Evolutionary conservation across 2,113 vertebrate species (phyloP).

Genomic region (Ceuthmochares aereus): DNA sequence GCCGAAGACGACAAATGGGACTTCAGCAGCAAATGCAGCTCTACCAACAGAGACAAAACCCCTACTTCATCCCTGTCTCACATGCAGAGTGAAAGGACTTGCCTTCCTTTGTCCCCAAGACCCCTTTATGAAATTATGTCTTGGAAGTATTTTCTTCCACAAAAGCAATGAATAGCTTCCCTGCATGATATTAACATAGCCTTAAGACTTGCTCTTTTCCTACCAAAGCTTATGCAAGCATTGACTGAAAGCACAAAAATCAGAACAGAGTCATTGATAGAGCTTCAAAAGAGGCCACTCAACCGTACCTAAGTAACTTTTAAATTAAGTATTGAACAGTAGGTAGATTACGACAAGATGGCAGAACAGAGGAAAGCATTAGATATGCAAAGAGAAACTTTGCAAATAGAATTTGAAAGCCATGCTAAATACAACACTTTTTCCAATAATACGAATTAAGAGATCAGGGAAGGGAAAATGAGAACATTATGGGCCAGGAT

Average conservation of each 20-base stretch:
- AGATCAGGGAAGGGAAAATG: constrained; percentile 42
- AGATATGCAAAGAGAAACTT: constrained; percentile 36
- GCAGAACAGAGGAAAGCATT: constrained; percentile 8
- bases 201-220: constrained; percentile 21
- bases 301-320: constrained; percentile 12
- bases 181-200: not conserved
- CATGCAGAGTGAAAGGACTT: constrained; percentile 11
- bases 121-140: not conserved
- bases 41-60: not conserved
- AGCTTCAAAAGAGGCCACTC: constrained; percentile 40
- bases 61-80: not conserved
- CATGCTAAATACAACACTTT: constrained; percentile 5
- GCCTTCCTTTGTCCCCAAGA: not conserved
- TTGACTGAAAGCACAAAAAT: constrained; percentile 32
- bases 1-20: not conserved
- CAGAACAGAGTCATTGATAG: not conserved
- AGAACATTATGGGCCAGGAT: constrained; percentile 8
- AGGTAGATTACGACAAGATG: constrained; percentile 27
- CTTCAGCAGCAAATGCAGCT: constrained; percentile 31
- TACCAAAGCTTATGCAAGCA: constrained; percentile 21
- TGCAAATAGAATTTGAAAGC: constrained; percentile 33
- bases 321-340: constrained; percentile 47
- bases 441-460: constrained; percentile 35
- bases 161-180: not conserved
- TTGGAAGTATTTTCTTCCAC: not conserved